These are phyloP conservation scores for Indri indri DNA, from an alignment of 2,113 vertebrate species.

Conservation along the genomic window DNA sequence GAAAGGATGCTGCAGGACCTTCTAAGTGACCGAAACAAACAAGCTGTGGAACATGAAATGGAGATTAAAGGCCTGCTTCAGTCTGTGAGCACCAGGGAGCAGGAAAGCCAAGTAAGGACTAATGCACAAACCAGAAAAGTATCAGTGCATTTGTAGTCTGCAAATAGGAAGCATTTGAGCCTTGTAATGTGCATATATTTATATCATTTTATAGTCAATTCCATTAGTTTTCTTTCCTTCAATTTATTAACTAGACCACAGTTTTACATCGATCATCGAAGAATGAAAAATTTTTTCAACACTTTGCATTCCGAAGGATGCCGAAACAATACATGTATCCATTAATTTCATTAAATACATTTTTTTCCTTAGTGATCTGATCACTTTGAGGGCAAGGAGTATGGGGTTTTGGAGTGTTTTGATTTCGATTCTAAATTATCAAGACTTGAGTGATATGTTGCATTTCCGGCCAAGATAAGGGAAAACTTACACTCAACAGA, in stretches of 20 bases:
- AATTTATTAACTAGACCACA: neutral
- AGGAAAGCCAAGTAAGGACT: slow-evolving; percentile 87
- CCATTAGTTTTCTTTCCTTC: neutral
- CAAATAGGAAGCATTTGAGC: neutral
- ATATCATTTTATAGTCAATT: neutral
- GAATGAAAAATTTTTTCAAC: neutral
- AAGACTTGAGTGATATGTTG: slow-evolving; percentile 10
- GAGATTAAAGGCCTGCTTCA: slow-evolving; percentile 90
- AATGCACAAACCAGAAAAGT: fast-evolving
- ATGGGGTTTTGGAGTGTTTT: neutral
- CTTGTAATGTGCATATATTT: neutral
- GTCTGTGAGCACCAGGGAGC: slow-evolving; percentile 86
- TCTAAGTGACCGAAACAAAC: slow-evolving; percentile 84
- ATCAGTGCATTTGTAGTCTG: fast-evolving
- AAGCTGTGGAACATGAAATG: slow-evolving; percentile 87
- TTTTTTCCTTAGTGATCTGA: slow-evolving; percentile 8
- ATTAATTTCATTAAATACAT: neutral
- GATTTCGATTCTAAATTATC: neutral
- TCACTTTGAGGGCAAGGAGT: neutral
- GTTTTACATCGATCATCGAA: neutral
- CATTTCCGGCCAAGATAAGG: neutral
- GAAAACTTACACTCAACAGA: neutral
- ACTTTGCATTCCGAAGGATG: neutral
- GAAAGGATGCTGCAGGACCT: slow-evolving; percentile 93
- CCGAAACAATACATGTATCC: neutral